Conservation (phyloP, 2,113 vertebrate genomes). For the Passer domesticus region DNA sequence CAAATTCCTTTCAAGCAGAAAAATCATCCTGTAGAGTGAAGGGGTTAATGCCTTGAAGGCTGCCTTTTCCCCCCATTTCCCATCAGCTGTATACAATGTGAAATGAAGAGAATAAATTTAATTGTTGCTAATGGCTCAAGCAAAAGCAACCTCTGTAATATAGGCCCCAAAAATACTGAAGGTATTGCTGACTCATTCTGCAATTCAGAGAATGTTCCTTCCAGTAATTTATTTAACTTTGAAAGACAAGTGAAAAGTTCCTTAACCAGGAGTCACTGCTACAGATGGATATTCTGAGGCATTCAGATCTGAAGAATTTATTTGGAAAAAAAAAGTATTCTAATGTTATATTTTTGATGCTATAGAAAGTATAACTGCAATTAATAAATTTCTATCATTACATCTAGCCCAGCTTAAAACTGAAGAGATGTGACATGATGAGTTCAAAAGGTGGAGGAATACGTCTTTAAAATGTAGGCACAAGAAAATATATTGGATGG, state of each 20-base stretch:
- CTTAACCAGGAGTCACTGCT: neutral
- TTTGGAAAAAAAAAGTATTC: neutral
- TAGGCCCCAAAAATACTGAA: neutral
- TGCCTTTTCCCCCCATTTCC: constrained; percentile 2
- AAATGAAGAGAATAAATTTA: constrained; percentile 67
- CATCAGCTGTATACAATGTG: constrained; percentile 15
- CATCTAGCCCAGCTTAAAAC: neutral
- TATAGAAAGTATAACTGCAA: neutral
- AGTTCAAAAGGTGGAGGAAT: neutral
- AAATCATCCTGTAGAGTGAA: constrained; percentile 30
- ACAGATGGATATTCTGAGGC: neutral
- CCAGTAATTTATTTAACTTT: neutral
- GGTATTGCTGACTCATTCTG: constrained; percentile 50
- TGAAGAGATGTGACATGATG: neutral
- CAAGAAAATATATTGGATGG: neutral
- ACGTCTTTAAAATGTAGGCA: neutral
- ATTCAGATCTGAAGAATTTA: neutral
- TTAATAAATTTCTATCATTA: neutral
- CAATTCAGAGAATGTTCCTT: constrained; percentile 40
- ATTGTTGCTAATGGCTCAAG: constrained; percentile 67
- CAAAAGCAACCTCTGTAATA: constrained; percentile 24
- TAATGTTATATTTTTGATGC: neutral
- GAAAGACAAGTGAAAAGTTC: neutral
- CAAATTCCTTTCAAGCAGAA: constrained; percentile 57
- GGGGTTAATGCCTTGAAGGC: constrained; percentile 52